Base-by-base conservation (phyloP, 2,113 vertebrate species). In the Penelope pileata region DNA sequence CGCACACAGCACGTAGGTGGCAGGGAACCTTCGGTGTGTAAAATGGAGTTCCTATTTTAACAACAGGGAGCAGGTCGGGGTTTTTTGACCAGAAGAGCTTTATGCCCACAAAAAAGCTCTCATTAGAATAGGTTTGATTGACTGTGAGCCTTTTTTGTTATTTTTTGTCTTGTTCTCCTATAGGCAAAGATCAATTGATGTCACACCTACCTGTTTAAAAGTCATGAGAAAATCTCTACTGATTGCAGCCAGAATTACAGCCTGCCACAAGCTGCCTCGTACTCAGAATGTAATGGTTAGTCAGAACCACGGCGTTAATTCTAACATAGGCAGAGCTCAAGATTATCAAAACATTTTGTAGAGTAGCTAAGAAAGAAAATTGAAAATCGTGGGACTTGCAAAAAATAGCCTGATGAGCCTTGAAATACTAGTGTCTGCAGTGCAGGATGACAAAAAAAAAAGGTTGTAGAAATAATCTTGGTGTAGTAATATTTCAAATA, bases 191-290 rank as follows among this genome's bases (percentile, higher is more conserved):
- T 95, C 85, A 87, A 83, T 67, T 83, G 74, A 67, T 95, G 67
- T 91, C 88, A 90, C 88, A 94, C 80, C 76, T 94, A 78, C 73
- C 54, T 86, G 73, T 80, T 94, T 88, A 94, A 95, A 95, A 95
- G 80, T 91, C 85, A 95, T 84, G 90, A 90, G 86, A 87, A 94
- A 93, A 90, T 81, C 90, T 83, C 73, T 93, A 2, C 82, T 78
- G 94, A 86, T 82, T 88, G 80, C 68, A 86, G 73, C 51, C 60
- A 86, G 82, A 96, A 94, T 95, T 94, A 81, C 76, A 94, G 76
- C 72, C 90, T 93, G 86, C 73, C 88, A 69, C 79, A 92, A 70
- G 54, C 51, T 72, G 76, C 76, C 83, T 88, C 0, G 0, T 67
- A 6, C 67, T 92, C 42, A 53, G 79, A 77, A 70, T 17, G 54